Evolutionary conservation across 2,888 invertebrate species (phyloP).

Genomic region (Crocallis elinguaria): DNA sequence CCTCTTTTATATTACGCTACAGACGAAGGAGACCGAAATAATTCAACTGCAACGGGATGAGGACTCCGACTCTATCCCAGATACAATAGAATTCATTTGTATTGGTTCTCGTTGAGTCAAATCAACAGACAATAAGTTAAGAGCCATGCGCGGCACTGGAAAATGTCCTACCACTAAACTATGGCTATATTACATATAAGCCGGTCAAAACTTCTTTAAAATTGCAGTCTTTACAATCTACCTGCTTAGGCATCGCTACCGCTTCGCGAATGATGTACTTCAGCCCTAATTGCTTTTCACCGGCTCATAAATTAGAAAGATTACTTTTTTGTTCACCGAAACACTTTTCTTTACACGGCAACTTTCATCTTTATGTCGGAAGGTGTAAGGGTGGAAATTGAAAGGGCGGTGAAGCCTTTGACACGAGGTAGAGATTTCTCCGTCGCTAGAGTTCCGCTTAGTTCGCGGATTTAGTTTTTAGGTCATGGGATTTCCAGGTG

Average conservation of each 20-base stretch:
- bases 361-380: conserved; percentile 5
- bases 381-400: conserved; percentile 11
- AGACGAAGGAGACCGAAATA: too few relatives aligned
- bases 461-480: conserved; percentile 25
- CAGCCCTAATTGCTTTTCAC: conserved; percentile 33
- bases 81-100: too few relatives aligned
- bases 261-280: neutral
- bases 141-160: too few relatives aligned
- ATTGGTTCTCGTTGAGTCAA: too few relatives aligned
- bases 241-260: neutral
- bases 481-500: conserved; percentile 29
- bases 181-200: too few relatives aligned
- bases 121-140: too few relatives aligned
- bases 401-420: conserved; percentile 4
- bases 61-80: too few relatives aligned
- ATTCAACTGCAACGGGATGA: too few relatives aligned
- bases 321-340: conserved; percentile 24
- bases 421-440: conserved; percentile 18
- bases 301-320: conserved; percentile 35
- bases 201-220: too few relatives aligned
- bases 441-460: conserved; percentile 13
- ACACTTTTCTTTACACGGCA: neutral
- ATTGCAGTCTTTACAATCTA: too few relatives aligned
- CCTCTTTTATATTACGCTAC: too few relatives aligned
- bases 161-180: too few relatives aligned